Evolutionary conservation across 2,797 vertebrate genomes (phyloP).

Genomic region (Pachyuromys duprasi): DNA sequence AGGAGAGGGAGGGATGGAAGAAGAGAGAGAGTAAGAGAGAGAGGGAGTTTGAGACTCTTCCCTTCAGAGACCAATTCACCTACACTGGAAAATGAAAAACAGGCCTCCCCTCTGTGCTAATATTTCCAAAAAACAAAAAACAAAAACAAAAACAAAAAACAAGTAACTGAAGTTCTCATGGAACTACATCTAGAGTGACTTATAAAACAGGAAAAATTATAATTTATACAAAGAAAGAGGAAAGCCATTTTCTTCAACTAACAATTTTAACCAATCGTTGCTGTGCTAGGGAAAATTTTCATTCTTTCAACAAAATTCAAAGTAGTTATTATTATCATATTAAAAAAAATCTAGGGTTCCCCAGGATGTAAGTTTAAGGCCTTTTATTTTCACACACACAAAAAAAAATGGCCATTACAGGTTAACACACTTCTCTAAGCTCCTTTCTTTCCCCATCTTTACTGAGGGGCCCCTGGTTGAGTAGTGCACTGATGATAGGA

Average conservation of each 20-base stretch:
- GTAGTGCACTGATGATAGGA: slow-evolving; percentile 10
- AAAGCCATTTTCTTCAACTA: slow-evolving; percentile 12
- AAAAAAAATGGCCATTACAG: background rate
- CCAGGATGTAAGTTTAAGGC: background rate
- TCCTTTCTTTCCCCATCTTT: background rate
- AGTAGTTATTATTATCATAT: slow-evolving; percentile 49
- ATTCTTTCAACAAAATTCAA: slow-evolving; percentile 37
- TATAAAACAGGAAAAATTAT: slow-evolving; percentile 31
- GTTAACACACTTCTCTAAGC: slow-evolving; percentile 22
- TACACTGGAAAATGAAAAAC: slow-evolving; percentile 39
- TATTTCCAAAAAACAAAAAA: slow-evolving; percentile 56
- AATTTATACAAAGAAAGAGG: slow-evolving; percentile 9
- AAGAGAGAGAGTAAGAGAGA: background rate
- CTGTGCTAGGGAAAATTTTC: background rate
- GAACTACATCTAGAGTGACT: background rate
- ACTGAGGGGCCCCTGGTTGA: background rate
- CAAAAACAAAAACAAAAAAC: background rate
- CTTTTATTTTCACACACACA: slow-evolving; percentile 21
- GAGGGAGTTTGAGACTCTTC: background rate
- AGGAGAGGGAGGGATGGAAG: too few relatives aligned
- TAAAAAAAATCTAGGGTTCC: slow-evolving; percentile 37
- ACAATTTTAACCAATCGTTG: slow-evolving; percentile 25
- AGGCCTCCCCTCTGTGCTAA: slow-evolving; percentile 14
- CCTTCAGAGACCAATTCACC: slow-evolving; percentile 13
- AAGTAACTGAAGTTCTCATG: background rate